A percentile compares a stretch with the other conserved stretches of the same genome.
phyloP scores from a whole-genome alignment of 2,888 invertebrate species.

The Zygogramma bicolorata region DNA sequence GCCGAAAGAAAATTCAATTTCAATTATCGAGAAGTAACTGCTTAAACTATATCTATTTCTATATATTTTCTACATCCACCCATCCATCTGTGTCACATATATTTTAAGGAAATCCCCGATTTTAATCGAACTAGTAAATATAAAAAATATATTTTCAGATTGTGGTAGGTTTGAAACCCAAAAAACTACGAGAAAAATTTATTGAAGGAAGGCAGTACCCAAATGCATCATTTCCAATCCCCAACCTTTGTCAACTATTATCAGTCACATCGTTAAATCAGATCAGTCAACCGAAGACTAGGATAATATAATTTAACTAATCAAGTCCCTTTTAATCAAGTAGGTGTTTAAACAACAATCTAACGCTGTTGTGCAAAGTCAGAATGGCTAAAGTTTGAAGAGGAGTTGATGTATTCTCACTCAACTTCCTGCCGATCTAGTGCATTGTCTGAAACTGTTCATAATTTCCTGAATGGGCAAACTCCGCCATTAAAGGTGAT shows the following conservation, averaged over 20 bases:
- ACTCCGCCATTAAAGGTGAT: conserved; percentile 38
- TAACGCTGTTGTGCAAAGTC: conserved; percentile 38
- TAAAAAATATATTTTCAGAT: no score
- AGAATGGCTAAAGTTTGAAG: neutral
- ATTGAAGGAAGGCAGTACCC: no score
- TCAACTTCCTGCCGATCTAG: conserved; percentile 40
- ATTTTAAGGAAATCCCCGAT: no score
- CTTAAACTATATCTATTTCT: no score
- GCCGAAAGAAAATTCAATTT: no score
- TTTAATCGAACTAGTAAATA: no score
- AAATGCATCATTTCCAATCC: neutral
- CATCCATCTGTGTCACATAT: no score
- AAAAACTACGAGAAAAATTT: no score
- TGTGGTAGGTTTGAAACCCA: no score
- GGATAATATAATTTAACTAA: conserved; percentile 15
- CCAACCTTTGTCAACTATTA: neutral
- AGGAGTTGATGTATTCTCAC: conserved; percentile 32
- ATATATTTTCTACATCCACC: no score
- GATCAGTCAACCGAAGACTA: neutral
- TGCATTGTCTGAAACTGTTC: conserved; percentile 54
- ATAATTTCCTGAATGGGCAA: conserved; percentile 55
- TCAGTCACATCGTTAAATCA: no score
- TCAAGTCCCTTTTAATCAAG: conserved; percentile 44
- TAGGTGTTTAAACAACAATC: conserved; percentile 42
- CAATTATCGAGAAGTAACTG: no score